Conservation (phyloP, 2,113 vertebrate genomes). For the Centropristis striata region DNA sequence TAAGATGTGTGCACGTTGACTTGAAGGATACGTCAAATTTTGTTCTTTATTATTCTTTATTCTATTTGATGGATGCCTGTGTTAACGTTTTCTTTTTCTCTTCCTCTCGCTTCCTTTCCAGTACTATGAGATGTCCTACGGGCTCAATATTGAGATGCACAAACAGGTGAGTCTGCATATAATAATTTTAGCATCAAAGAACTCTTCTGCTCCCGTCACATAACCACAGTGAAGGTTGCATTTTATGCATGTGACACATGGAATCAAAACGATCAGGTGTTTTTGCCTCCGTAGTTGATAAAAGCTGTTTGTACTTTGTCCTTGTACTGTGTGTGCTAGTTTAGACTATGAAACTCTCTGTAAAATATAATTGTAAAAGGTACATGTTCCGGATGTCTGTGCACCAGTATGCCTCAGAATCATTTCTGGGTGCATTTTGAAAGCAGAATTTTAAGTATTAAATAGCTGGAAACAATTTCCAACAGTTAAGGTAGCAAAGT, state of each 20-base stretch:
- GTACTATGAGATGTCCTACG: conserved; percentile 92
- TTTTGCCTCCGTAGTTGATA: no score
- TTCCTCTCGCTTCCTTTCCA: conserved; percentile 31
- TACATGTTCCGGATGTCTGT: neutral
- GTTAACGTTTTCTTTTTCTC: conserved; percentile 9
- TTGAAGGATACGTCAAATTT: neutral
- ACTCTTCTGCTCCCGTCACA: neutral
- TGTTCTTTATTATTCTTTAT: no score
- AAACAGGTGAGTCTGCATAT: conserved; percentile 86
- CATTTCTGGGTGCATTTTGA: neutral
- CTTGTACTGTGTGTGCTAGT: neutral
- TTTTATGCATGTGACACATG: neutral
- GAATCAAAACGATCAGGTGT: no score
- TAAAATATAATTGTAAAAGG: neutral
- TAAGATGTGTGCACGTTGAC: neutral
- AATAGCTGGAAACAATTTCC: neutral
- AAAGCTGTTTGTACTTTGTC: neutral
- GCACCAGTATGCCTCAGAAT: no score
- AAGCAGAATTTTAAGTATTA: neutral
- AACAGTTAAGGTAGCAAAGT: neutral
- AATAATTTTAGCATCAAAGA: no score
- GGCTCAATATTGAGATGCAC: conserved; percentile 98
- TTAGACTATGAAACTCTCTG: neutral
- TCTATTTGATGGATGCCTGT: neutral
- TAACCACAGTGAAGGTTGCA: neutral